Conservation (phyloP, 2,797 vertebrate genomes). For the Melanotaenia boesemani region DNA sequence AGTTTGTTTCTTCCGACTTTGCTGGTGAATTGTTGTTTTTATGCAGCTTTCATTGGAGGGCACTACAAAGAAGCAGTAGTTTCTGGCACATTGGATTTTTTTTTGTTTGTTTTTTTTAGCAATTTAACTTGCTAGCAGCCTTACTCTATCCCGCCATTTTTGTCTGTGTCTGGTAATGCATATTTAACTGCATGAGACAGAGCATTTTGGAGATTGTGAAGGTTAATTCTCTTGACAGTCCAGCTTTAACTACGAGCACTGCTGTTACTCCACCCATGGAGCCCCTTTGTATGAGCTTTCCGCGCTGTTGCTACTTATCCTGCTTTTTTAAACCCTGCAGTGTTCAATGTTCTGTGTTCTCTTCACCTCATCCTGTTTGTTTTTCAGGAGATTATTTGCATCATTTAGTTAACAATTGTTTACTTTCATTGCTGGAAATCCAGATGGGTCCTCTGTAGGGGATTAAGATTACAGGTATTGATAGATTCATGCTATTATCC, state of each 20-base stretch:
- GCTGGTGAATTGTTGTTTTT: slow-evolving; percentile 23
- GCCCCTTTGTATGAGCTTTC: slow-evolving; percentile 28
- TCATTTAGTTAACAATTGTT: slow-evolving; percentile 68
- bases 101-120: not conserved
- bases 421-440: slow-evolving; percentile 64
- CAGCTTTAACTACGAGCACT: slow-evolving; percentile 43
- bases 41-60: slow-evolving; percentile 6
- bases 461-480: slow-evolving; percentile 63
- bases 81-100: slow-evolving; percentile 6
- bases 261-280: slow-evolving; percentile 38
- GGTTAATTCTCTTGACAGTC: slow-evolving; percentile 55
- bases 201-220: slow-evolving; percentile 34
- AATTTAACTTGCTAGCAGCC: not conserved
- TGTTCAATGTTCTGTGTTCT: slow-evolving; percentile 52
- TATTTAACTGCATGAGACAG: slow-evolving; percentile 29
- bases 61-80: not conserved
- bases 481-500: slow-evolving; percentile 64
- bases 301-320: slow-evolving; percentile 48
- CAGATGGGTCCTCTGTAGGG: slow-evolving; percentile 67
- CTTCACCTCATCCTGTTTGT: slow-evolving; percentile 43
- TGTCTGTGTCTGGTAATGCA: slow-evolving; percentile 32
- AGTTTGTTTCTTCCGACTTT: slow-evolving; percentile 14
- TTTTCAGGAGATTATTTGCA: slow-evolving; percentile 61
- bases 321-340: slow-evolving; percentile 45
- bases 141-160: slow-evolving; percentile 28